Conservation (phyloP, 35 echinoderm and acorn worm species). For the Amphiura filiformis region DNA sequence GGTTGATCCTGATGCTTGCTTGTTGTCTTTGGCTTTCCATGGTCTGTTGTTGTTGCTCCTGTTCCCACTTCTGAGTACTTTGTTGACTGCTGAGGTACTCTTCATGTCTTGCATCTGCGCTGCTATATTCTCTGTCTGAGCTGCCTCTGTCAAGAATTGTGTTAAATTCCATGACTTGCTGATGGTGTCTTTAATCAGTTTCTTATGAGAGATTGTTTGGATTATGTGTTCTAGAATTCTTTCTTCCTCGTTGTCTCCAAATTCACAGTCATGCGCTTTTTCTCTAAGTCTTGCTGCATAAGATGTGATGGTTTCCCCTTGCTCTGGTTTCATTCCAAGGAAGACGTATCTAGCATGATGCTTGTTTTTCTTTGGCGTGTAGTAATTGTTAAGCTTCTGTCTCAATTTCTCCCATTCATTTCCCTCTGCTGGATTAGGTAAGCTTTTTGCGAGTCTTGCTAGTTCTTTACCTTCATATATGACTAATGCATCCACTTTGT, state of each 20-base stretch:
- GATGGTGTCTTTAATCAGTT: conserved; percentile 34
- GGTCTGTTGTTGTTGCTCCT: neutral
- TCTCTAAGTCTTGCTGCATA: conserved; percentile 55
- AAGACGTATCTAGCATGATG: conserved; percentile 52
- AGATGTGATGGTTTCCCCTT: conserved; percentile 35
- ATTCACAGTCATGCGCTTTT: conserved; percentile 57
- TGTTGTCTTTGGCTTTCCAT: neutral
- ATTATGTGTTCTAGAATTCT: conserved; percentile 63
- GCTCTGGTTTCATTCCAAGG: conserved; percentile 16
- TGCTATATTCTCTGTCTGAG: conserved; percentile 39
- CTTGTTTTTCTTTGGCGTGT: conserved; percentile 54
- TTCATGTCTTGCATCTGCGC: conserved; percentile 40
- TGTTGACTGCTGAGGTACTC: neutral
- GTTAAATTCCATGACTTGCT: conserved; percentile 34
- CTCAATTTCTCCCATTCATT: conserved; percentile 42
- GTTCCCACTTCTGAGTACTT: neutral
- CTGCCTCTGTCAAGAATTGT: conserved; percentile 44
- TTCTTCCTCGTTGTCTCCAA: conserved; percentile 40
- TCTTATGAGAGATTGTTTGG: conserved; percentile 34
- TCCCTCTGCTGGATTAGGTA: neutral
- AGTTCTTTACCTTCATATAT: conserved; percentile 66
- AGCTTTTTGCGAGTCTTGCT: conserved; percentile 42
- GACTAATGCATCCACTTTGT: conserved; percentile 56
- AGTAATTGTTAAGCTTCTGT: conserved; percentile 54
- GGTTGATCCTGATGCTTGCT: neutral